Evolutionary conservation across 2,113 vertebrate genomes (phyloP), one percentile per base, ranked within the genome.

Genomic region (Silurus glanis): DNA sequence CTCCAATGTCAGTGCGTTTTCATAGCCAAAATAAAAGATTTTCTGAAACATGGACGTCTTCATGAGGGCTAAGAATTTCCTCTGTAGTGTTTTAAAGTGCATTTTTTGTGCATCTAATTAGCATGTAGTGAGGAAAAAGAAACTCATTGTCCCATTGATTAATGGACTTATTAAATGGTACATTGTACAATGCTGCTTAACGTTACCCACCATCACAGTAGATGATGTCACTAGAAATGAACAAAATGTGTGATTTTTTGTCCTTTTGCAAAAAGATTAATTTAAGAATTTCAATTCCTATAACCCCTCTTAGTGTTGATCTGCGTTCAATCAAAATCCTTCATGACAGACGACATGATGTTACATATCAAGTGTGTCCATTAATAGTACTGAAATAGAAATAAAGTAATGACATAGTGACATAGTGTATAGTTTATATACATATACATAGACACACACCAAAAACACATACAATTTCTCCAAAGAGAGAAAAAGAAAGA

Each of bases 401-500:
- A 37, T 7, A 69, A 37, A 71, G 28, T 28, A 45, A 19, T 71
- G 28, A 16, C 16, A 19, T 17, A 62, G 19, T 5, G 59, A 66
- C 23, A 72, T 23, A 21, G 7, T 72, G 69, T 14, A 16, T 71
- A 71, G 14, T 37, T 16, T 37, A 71, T 3, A 19, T 21, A 67
- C 37, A 71, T 76, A 51, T 23, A n/a, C 17, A 72, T 6, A 58
- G 56, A 66, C 4, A 67, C 37, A 72, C 14, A 47, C 28, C 4
- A 51, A 21, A 21, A 49, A 21, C 45, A n/a, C 47, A 21, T 7
- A 7, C 21, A 58, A 49, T 47, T 55, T 80, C 45, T 53, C 79
- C 55, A 71, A 37, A 80, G 49, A 47, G 45, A 82, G 37, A 71
- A 37, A 53, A 53, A 75, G 19, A 75, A 75, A 75, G n/a, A 51